These are phyloP conservation scores for Smittia sp. DNA, from an alignment of 2,888 invertebrate genomes.

Conservation along the genomic window DNA sequence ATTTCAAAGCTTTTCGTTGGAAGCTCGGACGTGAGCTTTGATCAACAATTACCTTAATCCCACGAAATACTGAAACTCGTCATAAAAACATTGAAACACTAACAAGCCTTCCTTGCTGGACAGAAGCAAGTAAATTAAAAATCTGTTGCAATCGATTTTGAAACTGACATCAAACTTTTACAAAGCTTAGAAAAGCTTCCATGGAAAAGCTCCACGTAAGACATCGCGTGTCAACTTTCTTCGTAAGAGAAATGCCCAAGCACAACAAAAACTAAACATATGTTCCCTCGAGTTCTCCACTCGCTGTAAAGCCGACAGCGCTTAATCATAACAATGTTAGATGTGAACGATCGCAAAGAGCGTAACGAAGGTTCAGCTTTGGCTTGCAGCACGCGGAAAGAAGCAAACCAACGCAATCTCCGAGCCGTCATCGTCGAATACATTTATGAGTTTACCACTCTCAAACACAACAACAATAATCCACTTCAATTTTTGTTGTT, in stretches of 20 bases:
- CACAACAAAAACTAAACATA: background rate
- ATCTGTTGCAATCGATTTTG: background rate
- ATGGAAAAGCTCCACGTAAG: background rate
- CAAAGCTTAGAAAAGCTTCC: background rate
- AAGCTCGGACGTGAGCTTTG: no score
- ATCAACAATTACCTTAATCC: no score
- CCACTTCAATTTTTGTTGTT: constrained; percentile 18
- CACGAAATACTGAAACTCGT: no score
- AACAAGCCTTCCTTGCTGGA: no score
- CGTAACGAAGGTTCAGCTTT: background rate
- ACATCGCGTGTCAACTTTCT: background rate
- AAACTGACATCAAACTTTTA: background rate
- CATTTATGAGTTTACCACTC: constrained; percentile 30
- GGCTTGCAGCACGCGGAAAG: background rate
- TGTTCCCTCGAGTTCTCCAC: constrained; percentile 10
- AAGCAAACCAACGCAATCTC: background rate
- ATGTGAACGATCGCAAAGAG: background rate
- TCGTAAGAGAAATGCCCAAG: background rate
- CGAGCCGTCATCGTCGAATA: background rate
- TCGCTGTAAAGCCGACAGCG: background rate
- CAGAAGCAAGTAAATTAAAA: no score
- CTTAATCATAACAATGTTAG: background rate
- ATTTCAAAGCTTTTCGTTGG: no score
- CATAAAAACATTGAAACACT: no score
- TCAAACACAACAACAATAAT: constrained; percentile 24